phyloP scores from a whole-genome alignment of 30 jellyfish, hydroid and myxozoan species.

The Rhopilema esculentum region DNA sequence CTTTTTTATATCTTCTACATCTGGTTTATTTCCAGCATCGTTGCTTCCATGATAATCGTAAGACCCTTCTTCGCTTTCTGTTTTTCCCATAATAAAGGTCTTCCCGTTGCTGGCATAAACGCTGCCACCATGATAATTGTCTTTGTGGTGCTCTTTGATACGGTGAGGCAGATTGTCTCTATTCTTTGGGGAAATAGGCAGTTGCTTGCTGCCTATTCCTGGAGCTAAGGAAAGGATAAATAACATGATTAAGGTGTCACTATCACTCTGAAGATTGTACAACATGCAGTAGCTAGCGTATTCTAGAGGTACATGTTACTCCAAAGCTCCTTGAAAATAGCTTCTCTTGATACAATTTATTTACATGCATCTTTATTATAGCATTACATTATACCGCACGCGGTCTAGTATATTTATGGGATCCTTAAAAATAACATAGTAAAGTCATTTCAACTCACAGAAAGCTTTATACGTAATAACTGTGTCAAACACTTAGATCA shows the following conservation, averaged over 20 bases:
- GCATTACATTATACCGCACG: too few relatives aligned
- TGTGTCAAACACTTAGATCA: too few relatives aligned
- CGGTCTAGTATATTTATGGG: too few relatives aligned
- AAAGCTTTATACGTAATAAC: too few relatives aligned
- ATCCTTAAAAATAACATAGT: too few relatives aligned
- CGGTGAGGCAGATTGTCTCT: conserved; percentile 29
- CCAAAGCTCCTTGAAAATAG: too few relatives aligned
- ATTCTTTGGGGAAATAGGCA: conserved; percentile 58
- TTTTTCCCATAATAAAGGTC: conserved; percentile 12
- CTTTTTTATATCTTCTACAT: conserved; percentile 21
- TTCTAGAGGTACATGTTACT: too few relatives aligned
- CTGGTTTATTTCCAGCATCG: not conserved
- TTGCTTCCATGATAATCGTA: conserved; percentile 28
- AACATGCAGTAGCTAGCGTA: too few relatives aligned
- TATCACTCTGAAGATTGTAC: not conserved
- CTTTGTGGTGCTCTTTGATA: conserved; percentile 10
- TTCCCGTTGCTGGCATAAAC: conserved; percentile 16
- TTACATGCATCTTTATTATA: too few relatives aligned
- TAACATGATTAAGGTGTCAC: not conserved
- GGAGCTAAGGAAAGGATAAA: conserved; percentile 31
- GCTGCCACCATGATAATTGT: not conserved
- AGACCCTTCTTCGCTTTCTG: conserved; percentile 14
- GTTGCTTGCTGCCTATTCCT: conserved; percentile 55
- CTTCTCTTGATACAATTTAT: too few relatives aligned
- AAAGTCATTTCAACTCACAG: too few relatives aligned